These are phyloP conservation scores for Oppia nitens DNA, from an alignment of 1,140 invertebrate genomes.

Conservation along the genomic window DNA sequence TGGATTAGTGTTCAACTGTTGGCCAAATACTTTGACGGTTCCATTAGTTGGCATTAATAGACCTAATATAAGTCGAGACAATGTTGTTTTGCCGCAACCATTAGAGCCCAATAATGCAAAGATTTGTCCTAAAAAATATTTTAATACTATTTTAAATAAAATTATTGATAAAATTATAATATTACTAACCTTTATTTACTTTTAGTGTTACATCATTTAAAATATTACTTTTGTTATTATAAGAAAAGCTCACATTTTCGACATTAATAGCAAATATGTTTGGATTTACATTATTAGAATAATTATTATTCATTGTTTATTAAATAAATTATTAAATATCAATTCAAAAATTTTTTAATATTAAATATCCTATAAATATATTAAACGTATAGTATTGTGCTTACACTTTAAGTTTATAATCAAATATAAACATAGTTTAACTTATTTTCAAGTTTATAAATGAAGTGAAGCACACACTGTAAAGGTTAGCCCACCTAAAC, in stretches of 20 bases:
- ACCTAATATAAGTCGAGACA: constrained; percentile 11
- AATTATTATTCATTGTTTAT: no score
- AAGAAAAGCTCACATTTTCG: not conserved
- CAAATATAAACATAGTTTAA: no score
- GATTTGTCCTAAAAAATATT: constrained; percentile 11
- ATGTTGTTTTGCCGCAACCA: constrained; percentile 19
- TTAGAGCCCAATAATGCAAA: constrained; percentile 16
- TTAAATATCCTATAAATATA: no score
- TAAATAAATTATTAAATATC: no score
- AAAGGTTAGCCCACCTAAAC: no score
- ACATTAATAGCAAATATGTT: no score
- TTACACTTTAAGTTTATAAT: no score
- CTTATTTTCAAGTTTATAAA: no score
- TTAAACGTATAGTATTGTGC: no score
- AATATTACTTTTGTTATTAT: not conserved
- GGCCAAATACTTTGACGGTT: constrained; percentile 5
- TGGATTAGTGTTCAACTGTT: not conserved
- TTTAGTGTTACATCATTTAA: constrained; percentile 3
- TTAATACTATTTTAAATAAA: not conserved
- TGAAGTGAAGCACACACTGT: no score
- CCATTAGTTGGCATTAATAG: constrained; percentile 6
- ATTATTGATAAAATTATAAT: not conserved
- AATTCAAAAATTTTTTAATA: no score
- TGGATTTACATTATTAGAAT: no score
- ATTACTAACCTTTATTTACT: constrained; percentile 5